Evolutionary conservation across 2,888 invertebrate species (phyloP).

Genomic region (Oasisia sp.): DNA sequence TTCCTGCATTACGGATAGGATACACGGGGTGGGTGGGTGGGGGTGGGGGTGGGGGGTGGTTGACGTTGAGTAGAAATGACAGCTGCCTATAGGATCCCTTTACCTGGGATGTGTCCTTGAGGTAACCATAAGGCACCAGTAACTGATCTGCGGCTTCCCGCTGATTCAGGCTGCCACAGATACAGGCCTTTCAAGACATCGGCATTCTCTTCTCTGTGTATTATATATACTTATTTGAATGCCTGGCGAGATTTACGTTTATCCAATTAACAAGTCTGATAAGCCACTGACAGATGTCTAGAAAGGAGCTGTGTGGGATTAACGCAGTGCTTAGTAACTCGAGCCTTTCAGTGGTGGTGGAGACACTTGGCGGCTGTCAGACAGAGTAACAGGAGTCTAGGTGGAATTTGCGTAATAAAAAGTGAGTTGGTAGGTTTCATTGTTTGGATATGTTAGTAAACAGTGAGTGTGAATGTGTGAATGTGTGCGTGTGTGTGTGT

Average conservation of each 20-base stretch:
- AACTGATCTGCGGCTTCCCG: conserved; percentile 20
- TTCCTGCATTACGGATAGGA: conserved; percentile 19
- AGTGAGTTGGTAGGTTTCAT: not conserved
- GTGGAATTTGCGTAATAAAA: not conserved
- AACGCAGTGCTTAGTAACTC: conserved; percentile 20
- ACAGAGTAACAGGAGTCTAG: no score
- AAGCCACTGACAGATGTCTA: conserved; percentile 21
- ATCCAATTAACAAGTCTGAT: conserved; percentile 26
- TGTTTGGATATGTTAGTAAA: not conserved
- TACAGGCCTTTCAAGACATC: conserved; percentile 18
- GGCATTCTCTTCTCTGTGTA: not conserved
- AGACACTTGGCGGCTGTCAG: not conserved
- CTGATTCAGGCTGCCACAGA: not conserved
- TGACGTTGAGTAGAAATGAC: conserved; percentile 22
- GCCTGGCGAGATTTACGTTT: conserved; percentile 14
- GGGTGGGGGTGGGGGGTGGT: no score
- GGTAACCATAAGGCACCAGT: conserved; percentile 24
- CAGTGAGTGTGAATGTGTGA: not conserved
- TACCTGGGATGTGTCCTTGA: not conserved
- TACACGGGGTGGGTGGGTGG: not conserved
- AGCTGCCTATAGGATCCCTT: conserved; percentile 17
- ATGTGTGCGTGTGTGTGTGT: not conserved
- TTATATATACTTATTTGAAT: conserved; percentile 21
- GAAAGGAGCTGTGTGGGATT: not conserved
- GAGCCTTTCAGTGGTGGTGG: not conserved